Base-by-base conservation (phyloP, 37 sponge, comb jelly and placozoan genomes). In the Cladorhizidae sp. region DNA sequence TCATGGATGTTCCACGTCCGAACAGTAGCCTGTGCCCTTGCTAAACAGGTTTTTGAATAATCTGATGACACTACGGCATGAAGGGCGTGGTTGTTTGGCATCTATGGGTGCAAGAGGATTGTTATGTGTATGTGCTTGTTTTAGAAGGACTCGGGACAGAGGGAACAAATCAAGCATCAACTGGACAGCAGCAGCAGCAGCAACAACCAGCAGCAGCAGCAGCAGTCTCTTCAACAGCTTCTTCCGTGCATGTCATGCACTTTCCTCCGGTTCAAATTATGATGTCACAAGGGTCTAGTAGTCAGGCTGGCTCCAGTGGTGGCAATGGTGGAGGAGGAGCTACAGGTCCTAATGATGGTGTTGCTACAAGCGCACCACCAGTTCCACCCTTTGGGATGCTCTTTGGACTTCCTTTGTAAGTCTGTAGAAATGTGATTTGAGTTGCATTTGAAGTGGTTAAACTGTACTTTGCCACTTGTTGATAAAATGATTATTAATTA, bases 371-470 rank as follows among this genome's bases (percentile, higher is more conserved):
- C 32, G n/a, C n/a, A n/a, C 77, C 64, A 14, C 78, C 42, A 31
- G 49, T 64, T 21, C 78, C 65, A 21, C 37, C 40, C 41, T 77
- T 77, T 63, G 64, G 78, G 9, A 41, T 74, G 56, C 26, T 55
- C 11, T 43, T 56, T 74, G 74, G 55, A 25, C 28, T 74, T 32
- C 49, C 50, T 36, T 18, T 35, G 55, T 52, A 54, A 55, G 74
- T 74, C 29, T 55, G n/a, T 33, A n/a, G 14, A 20, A 35, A 21
- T 29, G 14, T 37, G 39, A n/a, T n/a, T n/a, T n/a, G n/a, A n/a
- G n/a, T n/a, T n/a, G n/a, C n/a, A n/a, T n/a, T n/a, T n/a, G n/a
- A n/a, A n/a, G n/a, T n/a, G n/a, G n/a, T n/a, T n/a, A n/a, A n/a
- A n/a, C n/a, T n/a, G n/a, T n/a, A n/a, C n/a, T n/a, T n/a, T n/a